Base-by-base conservation (phyloP, 2,888 invertebrate species). In the Tetrapedia diversipes region DNA sequence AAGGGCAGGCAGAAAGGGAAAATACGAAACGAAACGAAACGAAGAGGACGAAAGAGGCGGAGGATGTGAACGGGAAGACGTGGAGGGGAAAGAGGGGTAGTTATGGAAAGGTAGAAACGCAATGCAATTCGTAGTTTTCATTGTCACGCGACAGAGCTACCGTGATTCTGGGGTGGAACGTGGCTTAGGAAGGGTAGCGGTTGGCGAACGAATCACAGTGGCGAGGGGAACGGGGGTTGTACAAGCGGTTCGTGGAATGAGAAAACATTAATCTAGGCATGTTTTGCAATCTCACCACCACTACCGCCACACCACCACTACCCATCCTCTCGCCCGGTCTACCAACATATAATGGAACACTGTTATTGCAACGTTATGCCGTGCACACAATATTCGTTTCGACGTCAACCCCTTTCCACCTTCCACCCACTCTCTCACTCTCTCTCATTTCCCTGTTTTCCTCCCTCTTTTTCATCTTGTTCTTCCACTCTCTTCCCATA, bases 191-290 rank as follows among this genome's bases (percentile, higher is more conserved):
- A 66, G 84, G 82, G 78, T 79, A 70, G 76, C 72, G 79, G 75
- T 61, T 73, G 82, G 71, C 77, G 81, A 69, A 67, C 72, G 77
- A 78, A 78, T 78, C 78, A 78, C 79, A 77, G 71, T 59, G 61
- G 79, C 65, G 78, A 77, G 77, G 77, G 78, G 77, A 70, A 69
- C 69, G 78, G 64, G 57, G 78, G 78, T 82, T 82, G 80, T 79
- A 77, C 79, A 82, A 77, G 80, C 74, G 83, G 77, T 78, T 79
- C 76, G 80, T 81, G 88, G 90, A 83, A 90, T 90, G 91, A 91
- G 91, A 91, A 91, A 91, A 90, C 90, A 91, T 91, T 91, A 91
- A 91, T 91, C 91, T 91, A 91, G 91, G 88, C 90, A 91, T 89
- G 90, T 90, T 91, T 90, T 90, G 91, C 87, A 90, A 90, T 90